These are phyloP conservation scores for Entomyzon cyanotis DNA, from an alignment of 2,113 vertebrate genomes.

Conservation along the genomic window DNA sequence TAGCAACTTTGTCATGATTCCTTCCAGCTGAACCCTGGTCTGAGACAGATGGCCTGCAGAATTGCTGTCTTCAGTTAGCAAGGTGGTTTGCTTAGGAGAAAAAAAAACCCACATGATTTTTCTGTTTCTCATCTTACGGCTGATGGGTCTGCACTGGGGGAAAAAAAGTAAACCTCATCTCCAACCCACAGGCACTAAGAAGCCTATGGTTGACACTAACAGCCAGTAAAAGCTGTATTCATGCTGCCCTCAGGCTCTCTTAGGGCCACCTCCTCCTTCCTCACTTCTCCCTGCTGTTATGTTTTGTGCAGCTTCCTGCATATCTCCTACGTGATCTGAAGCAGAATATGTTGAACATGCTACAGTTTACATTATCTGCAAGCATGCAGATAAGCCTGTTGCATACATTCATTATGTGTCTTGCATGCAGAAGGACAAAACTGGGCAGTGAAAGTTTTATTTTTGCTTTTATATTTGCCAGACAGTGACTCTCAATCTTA, in stretches of 20 bases:
- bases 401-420: neutral
- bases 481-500: neutral
- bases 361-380: neutral
- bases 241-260: neutral
- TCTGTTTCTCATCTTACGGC: neutral
- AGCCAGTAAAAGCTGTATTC: neutral
- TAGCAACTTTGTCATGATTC: neutral
- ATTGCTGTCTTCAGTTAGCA: neutral
- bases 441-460: neutral
- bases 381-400: neutral
- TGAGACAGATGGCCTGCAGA: neutral
- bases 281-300: neutral
- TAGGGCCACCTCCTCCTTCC: neutral
- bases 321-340: neutral
- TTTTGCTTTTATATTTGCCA: neutral
- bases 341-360: neutral
- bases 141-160: neutral
- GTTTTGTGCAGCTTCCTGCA: neutral
- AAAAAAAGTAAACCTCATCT: fast-evolving
- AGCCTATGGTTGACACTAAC: neutral
- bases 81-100: neutral
- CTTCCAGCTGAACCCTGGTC: neutral
- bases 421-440: neutral
- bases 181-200: neutral
- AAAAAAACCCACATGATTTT: neutral